A percentile compares a stretch with the other conserved stretches of the same genome.
These are phyloP conservation scores for Remorina albescens DNA, from an alignment of 2,797 vertebrate genomes.

Conservation along the genomic window DNA sequence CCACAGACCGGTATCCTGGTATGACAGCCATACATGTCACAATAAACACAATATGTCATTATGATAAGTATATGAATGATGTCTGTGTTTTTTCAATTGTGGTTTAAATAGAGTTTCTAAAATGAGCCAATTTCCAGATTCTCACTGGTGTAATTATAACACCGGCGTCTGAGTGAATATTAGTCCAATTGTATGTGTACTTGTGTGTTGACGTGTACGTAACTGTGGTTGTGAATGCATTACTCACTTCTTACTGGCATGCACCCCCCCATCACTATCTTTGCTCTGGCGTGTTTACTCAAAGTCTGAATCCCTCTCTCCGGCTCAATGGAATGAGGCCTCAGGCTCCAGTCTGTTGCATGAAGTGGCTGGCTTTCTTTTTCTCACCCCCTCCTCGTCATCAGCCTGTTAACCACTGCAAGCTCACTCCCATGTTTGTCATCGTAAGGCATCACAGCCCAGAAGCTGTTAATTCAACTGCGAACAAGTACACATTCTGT, in stretches of 20 bases:
- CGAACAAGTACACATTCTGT: conserved; percentile 3
- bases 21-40: conserved; percentile 3
- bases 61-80: background rate
- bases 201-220: conserved; percentile 12
- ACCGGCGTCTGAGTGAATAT: conserved; percentile 20
- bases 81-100: background rate
- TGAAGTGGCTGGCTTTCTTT: conserved; percentile 50
- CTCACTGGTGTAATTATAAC: conserved; percentile 23
- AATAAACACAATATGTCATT: background rate
- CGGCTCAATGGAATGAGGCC: conserved; percentile 77
- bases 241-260: conserved; percentile 77
- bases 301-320: conserved; percentile 59
- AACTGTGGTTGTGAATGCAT: conserved; percentile 24
- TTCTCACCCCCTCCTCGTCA: conserved; percentile 43
- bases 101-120: background rate
- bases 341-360: conserved; percentile 63
- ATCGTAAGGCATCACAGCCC: background rate
- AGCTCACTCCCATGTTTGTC: conserved; percentile 13
- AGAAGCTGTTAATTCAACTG: conserved; percentile 2
- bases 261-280: conserved; percentile 72
- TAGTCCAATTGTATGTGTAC: conserved; percentile 16
- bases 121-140: conserved; percentile 33
- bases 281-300: conserved; percentile 76
- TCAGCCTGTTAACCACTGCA: conserved; percentile 56
- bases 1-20: conserved; percentile 85